Percentiles rank a stretch among this genome's conserved stretches.
These are phyloP conservation scores for Biston betularia DNA, from an alignment of 2,888 invertebrate species.

Conservation along the genomic window DNA sequence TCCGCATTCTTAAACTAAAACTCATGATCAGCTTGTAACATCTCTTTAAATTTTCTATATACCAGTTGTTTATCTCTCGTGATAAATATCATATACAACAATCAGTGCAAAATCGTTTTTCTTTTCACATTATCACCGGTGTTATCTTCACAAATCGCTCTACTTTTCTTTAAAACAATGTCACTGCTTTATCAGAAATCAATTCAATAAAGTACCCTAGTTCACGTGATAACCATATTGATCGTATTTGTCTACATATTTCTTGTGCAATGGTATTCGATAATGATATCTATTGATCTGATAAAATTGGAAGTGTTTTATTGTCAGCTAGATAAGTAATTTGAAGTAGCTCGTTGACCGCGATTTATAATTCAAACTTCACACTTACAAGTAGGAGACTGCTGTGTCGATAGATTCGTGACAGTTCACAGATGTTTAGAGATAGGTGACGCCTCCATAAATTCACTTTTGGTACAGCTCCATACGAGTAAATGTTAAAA, in stretches of 20 bases:
- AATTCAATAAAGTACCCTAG: slow-evolving; percentile 11
- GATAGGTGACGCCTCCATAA: no score
- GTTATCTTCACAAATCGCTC: slow-evolving; percentile 25
- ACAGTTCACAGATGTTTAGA: no score
- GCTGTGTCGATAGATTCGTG: background rate
- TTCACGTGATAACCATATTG: slow-evolving; percentile 37
- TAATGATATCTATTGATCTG: slow-evolving; percentile 40
- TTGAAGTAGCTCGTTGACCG: slow-evolving; percentile 58
- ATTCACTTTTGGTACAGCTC: no score
- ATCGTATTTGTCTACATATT: background rate
- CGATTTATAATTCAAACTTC: slow-evolving; percentile 43
- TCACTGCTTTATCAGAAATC: slow-evolving; percentile 18
- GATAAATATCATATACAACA: slow-evolving; percentile 13
- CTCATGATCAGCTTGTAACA: background rate
- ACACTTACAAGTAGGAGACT: background rate
- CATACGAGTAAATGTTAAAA: no score
- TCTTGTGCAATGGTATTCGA: slow-evolving; percentile 42
- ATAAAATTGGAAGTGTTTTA: slow-evolving; percentile 38
- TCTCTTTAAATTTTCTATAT: no score
- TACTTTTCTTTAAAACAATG: slow-evolving; percentile 30
- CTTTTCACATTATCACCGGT: background rate
- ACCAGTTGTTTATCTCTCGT: background rate
- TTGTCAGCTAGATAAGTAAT: slow-evolving; percentile 44
- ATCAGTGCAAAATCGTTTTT: slow-evolving; percentile 8
- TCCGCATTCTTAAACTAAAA: no score